Base-by-base conservation (phyloP, 2,113 vertebrate species). In the Muntiacus muntjak region DNA sequence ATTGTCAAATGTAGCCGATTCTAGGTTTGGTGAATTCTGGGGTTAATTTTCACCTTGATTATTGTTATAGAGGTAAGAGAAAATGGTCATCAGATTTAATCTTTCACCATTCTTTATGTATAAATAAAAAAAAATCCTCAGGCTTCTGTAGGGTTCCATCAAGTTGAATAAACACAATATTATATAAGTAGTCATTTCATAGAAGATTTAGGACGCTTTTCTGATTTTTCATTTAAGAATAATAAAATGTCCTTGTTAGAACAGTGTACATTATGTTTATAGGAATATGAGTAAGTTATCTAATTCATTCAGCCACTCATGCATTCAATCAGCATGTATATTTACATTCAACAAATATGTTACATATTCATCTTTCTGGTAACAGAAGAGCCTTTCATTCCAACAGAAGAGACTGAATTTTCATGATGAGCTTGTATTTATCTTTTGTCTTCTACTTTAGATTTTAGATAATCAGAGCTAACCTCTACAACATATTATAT, bases 291-390 rank as follows among this genome's bases (percentile, higher is more conserved):
- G 14, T 71, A 89, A 74, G 21, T 12, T 40, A 86, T 79, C 33
- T 84, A 74, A 96, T 87, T 84, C 36, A 88, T 45, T 87, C 81
- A 85, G 23, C 60, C 89, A 83, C 26, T 84, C 15, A 82, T 64
- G 55, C 52, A 89, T 79, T 97, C 40, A 95, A 40, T 74, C 67
- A 91, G 88, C 33, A 90, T 0, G 19, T 76, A 58, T 67, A 93
- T 92, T 86, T 97, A 54, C n/a, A 76, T 85, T 97, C 52, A 82
- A 67, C 45, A 97, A 86, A 89, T 64, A 78, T 19, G 87, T 94
- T 88, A 90, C 33, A 52, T 89, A 86, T 92, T 93, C 62, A 86
- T 79, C 78, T 71, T 93, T 96, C 92, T 89, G n/a, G 4, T 67
- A 93, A 95, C 19, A 45, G 19, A 40, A 28, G 8, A 74, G 9